Base-by-base conservation (phyloP, 2,888 invertebrate genomes). In the Bursaphelenchus okinawaensis region DNA sequence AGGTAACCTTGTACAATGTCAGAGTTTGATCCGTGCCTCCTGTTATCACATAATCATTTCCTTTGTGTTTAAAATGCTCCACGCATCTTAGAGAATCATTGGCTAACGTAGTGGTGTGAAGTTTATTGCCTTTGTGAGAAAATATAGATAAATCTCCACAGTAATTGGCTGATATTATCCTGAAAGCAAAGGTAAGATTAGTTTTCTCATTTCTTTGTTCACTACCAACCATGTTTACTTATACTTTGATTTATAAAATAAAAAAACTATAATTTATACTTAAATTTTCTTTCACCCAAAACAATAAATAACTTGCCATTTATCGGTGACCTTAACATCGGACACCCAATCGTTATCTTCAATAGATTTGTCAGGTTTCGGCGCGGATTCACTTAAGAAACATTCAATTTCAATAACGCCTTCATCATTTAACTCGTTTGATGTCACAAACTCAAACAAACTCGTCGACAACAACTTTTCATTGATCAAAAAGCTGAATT, bases 341-440 rank as follows among this genome's bases (percentile, higher is more conserved):
- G 92, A 90, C n/a, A 96, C 92, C 96, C 96, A 98, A 83, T 98
- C 96, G 84, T 95, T 93, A 80, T 95, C 94, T 83, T 91, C 87
- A 71, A 96, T 86, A 82, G 92, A 91, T 83, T 93, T 91, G 82
- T 92, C 89, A 0, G 95, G 94, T 79, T 91, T 88, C 0, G 96
- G 96, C 0, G 94, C 90, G 12, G 93, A 91, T 75, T 90, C 89
- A 75, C 90, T 88, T 83, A 92, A 90, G 23, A 95, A 86, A 84
- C 95, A 96, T 84, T 96, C 95, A 59, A 96, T 87, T 72, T 91
- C 90, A 72, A 95, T 85, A 9, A 91, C 89, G 62, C 88, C 88
- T 86, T 96, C 62, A 8, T 63, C 52, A n/a, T 12, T 20, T n/a
- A 62, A 31, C 24, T 72, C 68, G 55, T 75, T 75, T 55, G 73